Evolutionary conservation across 2,113 vertebrate species (phyloP), one percentile per base, ranked within the genome.

Genomic region (Podarcis raffonei): DNA sequence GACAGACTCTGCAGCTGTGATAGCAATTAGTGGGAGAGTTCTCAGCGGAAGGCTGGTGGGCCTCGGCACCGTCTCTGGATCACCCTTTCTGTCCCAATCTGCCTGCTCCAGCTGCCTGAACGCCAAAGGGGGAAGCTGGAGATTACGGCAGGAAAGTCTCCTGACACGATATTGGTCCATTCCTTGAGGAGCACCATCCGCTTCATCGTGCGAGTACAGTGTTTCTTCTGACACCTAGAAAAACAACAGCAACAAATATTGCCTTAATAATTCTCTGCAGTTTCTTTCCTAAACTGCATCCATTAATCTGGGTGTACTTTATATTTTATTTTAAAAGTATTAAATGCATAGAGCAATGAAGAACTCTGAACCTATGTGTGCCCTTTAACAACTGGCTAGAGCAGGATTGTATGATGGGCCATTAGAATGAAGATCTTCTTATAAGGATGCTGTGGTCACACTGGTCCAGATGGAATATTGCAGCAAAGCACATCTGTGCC

Each of bases 91-190:
- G 35, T 98, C 98, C 88, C 96, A 97, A 84, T 99, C 99, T 87
- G 97, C 96, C 94, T 99, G 98, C 89, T 99, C 98, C 72, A 99
- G 94, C 89, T 98, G 98, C 90, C 99, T 97, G 93, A 99, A 99
- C 91, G 98, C 98, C 84, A 99, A 94, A 0, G 99, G 98, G 0
- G 99, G 99, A 92, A 99, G 97, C 93, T 99, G 98, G 74, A 99
- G 85, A 0, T 95, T 98, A 71, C 98, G 97, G 42, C 97, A 98
- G 0, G 98, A 99, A n/a, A 98, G 97, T 90, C 98, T 98, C 37
- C 98, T 95, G 0, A 99, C 98, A 6, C 98, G 92, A 86, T 98
- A 99, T 32, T 98, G 97, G 81, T 99, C 98, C 97, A 98, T 96
- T 93, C 96, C 98, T 57, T 95, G 96, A 25, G 96, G 89, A 15